Conservation (phyloP, 1,140 invertebrate species). For the Pollicipes pollicipes region DNA sequence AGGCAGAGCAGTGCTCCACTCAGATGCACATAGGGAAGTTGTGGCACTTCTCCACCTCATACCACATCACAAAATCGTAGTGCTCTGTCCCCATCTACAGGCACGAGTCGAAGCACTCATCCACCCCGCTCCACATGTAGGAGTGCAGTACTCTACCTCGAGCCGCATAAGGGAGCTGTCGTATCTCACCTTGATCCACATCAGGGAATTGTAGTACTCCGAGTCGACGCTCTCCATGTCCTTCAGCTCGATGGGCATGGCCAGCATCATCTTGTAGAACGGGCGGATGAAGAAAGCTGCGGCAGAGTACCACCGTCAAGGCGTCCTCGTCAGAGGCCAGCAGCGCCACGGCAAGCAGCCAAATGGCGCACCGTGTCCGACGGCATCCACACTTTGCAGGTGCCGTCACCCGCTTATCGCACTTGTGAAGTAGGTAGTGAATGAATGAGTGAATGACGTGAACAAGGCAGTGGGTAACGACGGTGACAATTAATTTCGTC, state of each 20-base stretch:
- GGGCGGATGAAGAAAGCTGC: conserved; percentile 95
- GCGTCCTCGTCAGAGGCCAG: conserved; percentile 1
- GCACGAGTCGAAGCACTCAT: no score
- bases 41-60: no score
- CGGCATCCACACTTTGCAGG: no score
- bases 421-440: not conserved
- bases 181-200: conserved; percentile 69
- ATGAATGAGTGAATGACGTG: not conserved
- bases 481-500: no score
- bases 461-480: conserved; percentile 3
- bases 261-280: conserved; percentile 99
- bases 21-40: no score
- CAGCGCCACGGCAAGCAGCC: not conserved
- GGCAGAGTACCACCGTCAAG: conserved; percentile 20
- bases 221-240: conserved; percentile 97
- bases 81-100: no score
- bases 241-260: conserved; percentile 78
- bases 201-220: conserved; percentile 93
- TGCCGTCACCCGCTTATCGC: no score
- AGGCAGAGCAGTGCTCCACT: no score
- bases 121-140: no score
- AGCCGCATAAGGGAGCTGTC: no score
- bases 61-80: no score
- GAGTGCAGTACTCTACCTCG: no score
- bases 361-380: not conserved